Evolutionary conservation across 2,797 vertebrate species (phyloP), one percentile per base, ranked within the genome.

Genomic region (Molossus molossus): DNA sequence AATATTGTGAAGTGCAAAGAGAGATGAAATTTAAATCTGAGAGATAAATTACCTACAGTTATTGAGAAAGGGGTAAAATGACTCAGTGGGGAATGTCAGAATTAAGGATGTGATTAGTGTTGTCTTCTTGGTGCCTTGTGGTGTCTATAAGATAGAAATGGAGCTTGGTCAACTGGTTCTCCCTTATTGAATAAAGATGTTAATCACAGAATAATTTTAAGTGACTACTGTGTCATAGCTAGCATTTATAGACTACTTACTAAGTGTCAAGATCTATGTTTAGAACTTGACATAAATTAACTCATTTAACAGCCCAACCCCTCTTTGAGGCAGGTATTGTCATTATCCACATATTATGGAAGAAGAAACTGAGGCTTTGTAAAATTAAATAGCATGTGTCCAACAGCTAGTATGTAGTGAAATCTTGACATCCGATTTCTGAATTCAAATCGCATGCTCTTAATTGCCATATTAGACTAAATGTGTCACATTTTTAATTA

Each of bases 401-500:
- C 60, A 72, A 69, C 3, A 92, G 29, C 37, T 83, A 17, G 69
- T 80, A 15, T 0, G 1, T 83, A 55, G 14, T 84, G 11, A 81
- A 64, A 8, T 72, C 20, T 65, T 18, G 64, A 55, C 6, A 4
- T 6, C 15, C 29, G 18, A 20, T 79, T 20, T 65, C 37, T 91
- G 55, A 37, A 37, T 73, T 83, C 40, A 79, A 84, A 72, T 40
- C 27, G n/a, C n/a, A 12, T 50, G 12, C 14, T 87, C 58, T 88
- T 79, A 82, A 84, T 57, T 79, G 60, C 18, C 18, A 53, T 65
- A 20, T n/a, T 87, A 62, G 8, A 80, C 29, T 87, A 93, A 95
- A 53, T 97, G 88, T 97, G 23, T 45, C 94, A 27, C 62, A 92
- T 96, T 97, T 96, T 77, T 72, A 83, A 27, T 67, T 2, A n/a